Conservation (phyloP, 2,113 vertebrate species). For the Malurus alboscapulatus region DNA sequence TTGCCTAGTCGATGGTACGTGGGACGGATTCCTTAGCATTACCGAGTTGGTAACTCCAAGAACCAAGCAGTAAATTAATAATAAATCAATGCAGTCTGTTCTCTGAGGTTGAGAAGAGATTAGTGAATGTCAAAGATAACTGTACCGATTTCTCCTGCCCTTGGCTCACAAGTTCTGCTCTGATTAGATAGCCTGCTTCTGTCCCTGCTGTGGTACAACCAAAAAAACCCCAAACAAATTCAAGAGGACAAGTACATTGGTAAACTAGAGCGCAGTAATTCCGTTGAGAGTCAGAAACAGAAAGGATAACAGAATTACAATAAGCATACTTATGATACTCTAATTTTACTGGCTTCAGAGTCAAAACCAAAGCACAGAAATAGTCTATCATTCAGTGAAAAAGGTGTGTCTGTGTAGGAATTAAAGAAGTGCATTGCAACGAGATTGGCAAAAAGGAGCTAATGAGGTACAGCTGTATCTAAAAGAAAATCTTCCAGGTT, state of each 20-base stretch:
- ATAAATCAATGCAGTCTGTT: not conserved
- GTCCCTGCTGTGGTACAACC: not conserved
- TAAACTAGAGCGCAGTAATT: conserved; percentile 5
- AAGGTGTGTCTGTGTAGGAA: not conserved
- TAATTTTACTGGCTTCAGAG: conserved; percentile 4
- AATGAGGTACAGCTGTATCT: conserved; percentile 63
- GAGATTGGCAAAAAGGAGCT: conserved; percentile 38
- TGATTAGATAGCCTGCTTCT: not conserved
- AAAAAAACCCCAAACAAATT: conserved; percentile 14
- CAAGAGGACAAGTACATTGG: not conserved
- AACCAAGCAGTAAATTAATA: not conserved
- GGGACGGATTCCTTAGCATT: not conserved
- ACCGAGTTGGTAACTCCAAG: not conserved
- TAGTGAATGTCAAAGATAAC: not conserved
- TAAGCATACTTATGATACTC: not conserved
- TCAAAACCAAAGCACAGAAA: conserved; percentile 18
- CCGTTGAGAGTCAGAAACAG: conserved; percentile 17
- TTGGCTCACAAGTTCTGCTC: not conserved
- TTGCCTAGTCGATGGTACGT: not conserved
- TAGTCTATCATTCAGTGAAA: not conserved
- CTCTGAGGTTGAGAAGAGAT: not conserved
- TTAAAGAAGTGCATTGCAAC: not conserved
- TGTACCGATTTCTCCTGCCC: not conserved
- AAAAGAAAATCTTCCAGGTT: conserved; percentile 54
- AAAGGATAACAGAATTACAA: not conserved